Base-by-base conservation (phyloP, 2,888 invertebrate species). In the Lottia gigantea region DNA sequence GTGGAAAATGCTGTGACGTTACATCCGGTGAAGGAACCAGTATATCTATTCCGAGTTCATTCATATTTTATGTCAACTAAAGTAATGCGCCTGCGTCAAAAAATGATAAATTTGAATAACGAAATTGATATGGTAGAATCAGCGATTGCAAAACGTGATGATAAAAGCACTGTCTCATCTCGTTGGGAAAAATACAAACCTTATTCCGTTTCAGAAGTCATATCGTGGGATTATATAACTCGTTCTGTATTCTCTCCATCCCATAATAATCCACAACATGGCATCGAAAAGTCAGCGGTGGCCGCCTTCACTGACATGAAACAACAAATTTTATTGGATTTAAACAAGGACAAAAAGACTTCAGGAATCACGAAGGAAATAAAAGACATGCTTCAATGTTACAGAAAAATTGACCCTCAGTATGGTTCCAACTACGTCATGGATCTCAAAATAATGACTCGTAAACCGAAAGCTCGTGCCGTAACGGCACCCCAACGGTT, bases 1-100 rank as follows among this genome's bases (percentile, higher is more conserved):
- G 94, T 98, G n/a, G 95, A 96, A 84, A 92, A 94, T 76, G 97
- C 98, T 72, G 95, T 98, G 87, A 97, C 97, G 0, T 91, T 99
- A 76, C 98, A 99, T 90, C 98, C 98, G 0, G 93, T 99, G 73
- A 99, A 98, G 88, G 93, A 95, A 83, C 94, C 95, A 64, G 76
- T 83, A 0, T 92, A 95, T 83, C 94, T 97, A 93, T 95, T 95
- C 89, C 91, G 95, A 73, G 91, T 97, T 74, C 95, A 97, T 89
- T 93, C 94, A 69, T 96, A 96, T 87, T 92, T 97, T 84, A 93
- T 94, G 92, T 94, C 94, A 81, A 83, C 84, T 78, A 76, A 79
- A 64, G 80, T 83, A 46, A 76, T 80, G 76, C 78, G 80, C 46
- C 74, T 94, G 61, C 92, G 94, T 23, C 95, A 96, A 82, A 91